Percentiles rank a stretch among this genome's conserved stretches.
Evolutionary conservation across 2,888 invertebrate species (phyloP).

Genomic region (Brachynemurus nebulosus): DNA sequence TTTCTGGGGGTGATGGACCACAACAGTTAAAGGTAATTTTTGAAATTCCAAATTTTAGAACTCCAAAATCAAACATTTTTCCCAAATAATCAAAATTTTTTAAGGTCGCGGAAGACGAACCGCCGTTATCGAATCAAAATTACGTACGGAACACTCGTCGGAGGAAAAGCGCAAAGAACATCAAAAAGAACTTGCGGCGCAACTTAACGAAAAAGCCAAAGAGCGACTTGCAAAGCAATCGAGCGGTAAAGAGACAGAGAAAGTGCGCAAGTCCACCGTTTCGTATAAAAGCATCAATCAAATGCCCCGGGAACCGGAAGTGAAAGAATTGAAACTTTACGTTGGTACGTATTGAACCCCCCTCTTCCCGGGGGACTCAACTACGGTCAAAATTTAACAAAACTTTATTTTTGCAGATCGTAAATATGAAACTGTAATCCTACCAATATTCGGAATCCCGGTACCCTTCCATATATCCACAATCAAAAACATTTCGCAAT

Average conservation of each 20-base stretch:
- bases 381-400: too few relatives aligned
- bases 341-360: constrained; percentile 71
- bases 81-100: too few relatives aligned
- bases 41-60: too few relatives aligned
- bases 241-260: constrained; percentile 73
- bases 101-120: constrained; percentile 56
- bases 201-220: constrained; percentile 84
- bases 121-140: constrained; percentile 84
- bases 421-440: constrained; percentile 95
- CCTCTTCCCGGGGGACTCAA: too few relatives aligned
- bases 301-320: constrained; percentile 88
- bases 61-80: too few relatives aligned
- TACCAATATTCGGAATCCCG: constrained; percentile 91
- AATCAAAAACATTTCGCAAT: constrained; percentile 97
- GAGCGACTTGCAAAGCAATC: constrained; percentile 82
- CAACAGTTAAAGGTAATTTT: too few relatives aligned
- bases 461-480: constrained; percentile 98
- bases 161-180: constrained; percentile 96
- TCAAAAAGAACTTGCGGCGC: constrained; percentile 84
- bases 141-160: constrained; percentile 85
- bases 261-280: constrained; percentile 84
- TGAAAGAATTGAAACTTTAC: constrained; percentile 84
- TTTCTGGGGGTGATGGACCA: too few relatives aligned
- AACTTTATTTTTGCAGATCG: too few relatives aligned
- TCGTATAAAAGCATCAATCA: constrained; percentile 87